phyloP scores from a whole-genome alignment of 64 coral and sea anemone species.

The Pocillopora verrucosa region DNA sequence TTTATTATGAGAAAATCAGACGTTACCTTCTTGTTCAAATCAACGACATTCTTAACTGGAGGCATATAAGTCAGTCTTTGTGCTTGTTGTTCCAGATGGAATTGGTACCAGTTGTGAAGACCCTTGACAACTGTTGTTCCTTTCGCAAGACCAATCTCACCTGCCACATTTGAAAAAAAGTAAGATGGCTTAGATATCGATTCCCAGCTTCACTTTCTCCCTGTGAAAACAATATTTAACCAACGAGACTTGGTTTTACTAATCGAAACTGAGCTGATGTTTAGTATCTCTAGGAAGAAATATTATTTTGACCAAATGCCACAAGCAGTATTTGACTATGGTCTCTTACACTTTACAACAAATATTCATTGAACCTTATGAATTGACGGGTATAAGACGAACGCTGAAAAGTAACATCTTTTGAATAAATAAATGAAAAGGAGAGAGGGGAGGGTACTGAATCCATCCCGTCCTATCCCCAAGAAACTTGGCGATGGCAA shows the following conservation, averaged over 20 bases:
- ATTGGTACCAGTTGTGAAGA: constrained; percentile 23
- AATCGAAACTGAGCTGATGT: too few relatives aligned
- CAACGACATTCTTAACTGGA: not conserved
- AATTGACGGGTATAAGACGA: too few relatives aligned
- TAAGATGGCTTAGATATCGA: not conserved
- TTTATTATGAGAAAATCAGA: not conserved
- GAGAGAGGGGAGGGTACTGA: not conserved
- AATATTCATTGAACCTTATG: too few relatives aligned
- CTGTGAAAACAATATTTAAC: too few relatives aligned
- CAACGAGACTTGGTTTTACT: too few relatives aligned
- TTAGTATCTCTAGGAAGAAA: too few relatives aligned
- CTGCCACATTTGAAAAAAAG: not conserved
- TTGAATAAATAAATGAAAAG: not conserved
- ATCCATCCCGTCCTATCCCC: too few relatives aligned
- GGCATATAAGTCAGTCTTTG: not conserved
- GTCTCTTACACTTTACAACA: too few relatives aligned
- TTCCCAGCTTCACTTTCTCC: not conserved
- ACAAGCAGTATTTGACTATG: too few relatives aligned
- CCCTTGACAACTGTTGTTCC: not conserved
- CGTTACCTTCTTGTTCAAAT: not conserved
- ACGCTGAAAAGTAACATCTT: not conserved
- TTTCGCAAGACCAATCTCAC: not conserved
- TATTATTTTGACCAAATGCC: too few relatives aligned
- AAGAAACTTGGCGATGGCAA: not conserved
- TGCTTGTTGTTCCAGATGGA: not conserved